Conservation (phyloP, 2,113 vertebrate genomes). For the Miniopterus natalensis region DNA sequence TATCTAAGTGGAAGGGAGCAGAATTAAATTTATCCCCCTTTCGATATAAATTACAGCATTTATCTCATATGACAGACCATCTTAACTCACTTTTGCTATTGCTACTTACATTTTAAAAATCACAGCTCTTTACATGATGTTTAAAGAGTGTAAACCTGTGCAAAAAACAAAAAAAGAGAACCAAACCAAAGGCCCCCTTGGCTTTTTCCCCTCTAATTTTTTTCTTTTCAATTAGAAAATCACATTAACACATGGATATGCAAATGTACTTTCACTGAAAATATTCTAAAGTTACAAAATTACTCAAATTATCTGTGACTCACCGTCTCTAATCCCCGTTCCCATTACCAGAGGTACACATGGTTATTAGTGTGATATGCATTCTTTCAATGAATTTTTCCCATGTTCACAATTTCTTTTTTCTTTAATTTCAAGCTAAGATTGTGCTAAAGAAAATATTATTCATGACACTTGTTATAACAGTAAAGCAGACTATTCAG, state of each 20-base stretch:
- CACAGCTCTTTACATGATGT: background rate
- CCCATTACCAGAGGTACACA: background rate
- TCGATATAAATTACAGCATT: background rate
- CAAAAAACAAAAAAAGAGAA: slow-evolving; percentile 15
- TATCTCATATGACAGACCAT: background rate
- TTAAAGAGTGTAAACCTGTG: background rate
- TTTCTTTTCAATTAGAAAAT: background rate
- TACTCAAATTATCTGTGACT: background rate
- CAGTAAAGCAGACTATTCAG: background rate
- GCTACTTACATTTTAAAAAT: background rate
- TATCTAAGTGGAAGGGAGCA: background rate
- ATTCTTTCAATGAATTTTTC: background rate
- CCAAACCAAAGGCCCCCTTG: background rate
- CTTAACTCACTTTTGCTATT: background rate
- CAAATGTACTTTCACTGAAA: background rate
- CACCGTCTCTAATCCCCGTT: background rate
- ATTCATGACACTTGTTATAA: background rate
- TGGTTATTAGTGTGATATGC: background rate
- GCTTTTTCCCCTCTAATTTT: background rate
- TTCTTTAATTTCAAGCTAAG: background rate
- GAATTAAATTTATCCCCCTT: background rate
- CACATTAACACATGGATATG: background rate
- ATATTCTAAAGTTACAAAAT: background rate
- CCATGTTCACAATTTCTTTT: background rate
- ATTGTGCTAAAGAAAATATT: background rate